These are phyloP conservation scores for Melanostoma mellinum DNA, from an alignment of 2,888 invertebrate genomes.

Conservation along the genomic window DNA sequence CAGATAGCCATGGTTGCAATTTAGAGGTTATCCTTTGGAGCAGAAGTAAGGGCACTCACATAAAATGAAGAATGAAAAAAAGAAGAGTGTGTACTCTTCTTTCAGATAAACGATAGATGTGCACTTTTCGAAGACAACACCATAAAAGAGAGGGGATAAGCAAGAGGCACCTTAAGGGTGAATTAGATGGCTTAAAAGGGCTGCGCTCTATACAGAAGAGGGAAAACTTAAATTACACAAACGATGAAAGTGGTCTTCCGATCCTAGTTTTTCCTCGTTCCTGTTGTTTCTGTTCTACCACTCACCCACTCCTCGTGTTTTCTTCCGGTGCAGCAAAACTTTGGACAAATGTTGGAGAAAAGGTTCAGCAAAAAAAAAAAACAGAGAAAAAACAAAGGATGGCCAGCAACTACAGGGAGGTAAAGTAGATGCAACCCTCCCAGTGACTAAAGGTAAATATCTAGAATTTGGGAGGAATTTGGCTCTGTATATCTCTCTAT, in stretches of 20 bases:
- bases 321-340: conserved; percentile 54
- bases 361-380: conserved; percentile 30
- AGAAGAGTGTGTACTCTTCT: conserved; percentile 34
- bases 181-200: conserved; percentile 46
- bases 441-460: conserved; percentile 65
- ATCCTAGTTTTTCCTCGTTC: conserved; percentile 5
- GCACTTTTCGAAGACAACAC: conserved; percentile 43
- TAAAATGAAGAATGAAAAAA: conserved; percentile 33
- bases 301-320: conserved; percentile 39
- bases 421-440: not conserved
- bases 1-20: conserved; percentile 62
- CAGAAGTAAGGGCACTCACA: conserved; percentile 55
- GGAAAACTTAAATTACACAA: conserved; percentile 64
- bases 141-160: not conserved
- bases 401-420: not conserved
- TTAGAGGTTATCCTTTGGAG: conserved; percentile 66
- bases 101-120: conserved; percentile 67
- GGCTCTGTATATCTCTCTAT: not conserved
- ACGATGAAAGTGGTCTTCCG: conserved; percentile 67
- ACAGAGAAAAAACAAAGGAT: conserved; percentile 1
- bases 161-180: conserved; percentile 18
- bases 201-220: conserved; percentile 33
- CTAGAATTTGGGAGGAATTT: conserved; percentile 46
- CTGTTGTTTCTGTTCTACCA: not conserved
- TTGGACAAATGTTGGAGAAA: conserved; percentile 59